Evolutionary conservation across 2,797 vertebrate genomes (phyloP), one percentile per base, ranked within the genome.

Genomic region (Neomorphus geoffroyi): DNA sequence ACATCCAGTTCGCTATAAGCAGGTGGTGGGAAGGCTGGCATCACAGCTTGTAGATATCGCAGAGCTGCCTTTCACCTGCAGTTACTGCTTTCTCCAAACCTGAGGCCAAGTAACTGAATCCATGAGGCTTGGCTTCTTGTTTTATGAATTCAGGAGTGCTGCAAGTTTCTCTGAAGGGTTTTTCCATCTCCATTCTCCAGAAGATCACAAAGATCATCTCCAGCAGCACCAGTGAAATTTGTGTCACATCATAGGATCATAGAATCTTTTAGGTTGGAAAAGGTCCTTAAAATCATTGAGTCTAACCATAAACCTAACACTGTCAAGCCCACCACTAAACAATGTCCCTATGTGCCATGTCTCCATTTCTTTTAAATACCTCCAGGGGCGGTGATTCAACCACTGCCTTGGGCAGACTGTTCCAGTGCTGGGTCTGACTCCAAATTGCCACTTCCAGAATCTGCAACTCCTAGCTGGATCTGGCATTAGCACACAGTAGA

Each of bases 401-500:
- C 37, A 45, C 48, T 66, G 30, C 46, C n/a, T 51, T 15, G 17
- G 13, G 33, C 51, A 79, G 21, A 23, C 15, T 30, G 2, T 62
- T 26, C 26, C 33, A 39, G 18, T 30, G 60, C 28, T 39, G 30
- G 39, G 30, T 53, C 56, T 60, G 28, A 7, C 22, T 71, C 53
- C 53, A 41, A 53, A 78, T 2, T 57, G 28, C 37, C 18, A 53
- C 60, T 80, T 67, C 11, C 35, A 32, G 58, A 22, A 67, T 15
- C n/a, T 83, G 65, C 32, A 88, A n/a, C 35, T 71, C 35, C 16
- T 7, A n/a, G 9, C 22, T 45, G 35, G 33, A 13, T 26, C 61
- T 67, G 35, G 13, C 23, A 43, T 22, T 1, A 6, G 0, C 0
- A 0, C 27, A 14, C 6, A 43, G 41, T 51, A 74, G 35, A 56